These are phyloP conservation scores for Labrus mixtus DNA, from an alignment of 2,113 vertebrate species.

Conservation along the genomic window DNA sequence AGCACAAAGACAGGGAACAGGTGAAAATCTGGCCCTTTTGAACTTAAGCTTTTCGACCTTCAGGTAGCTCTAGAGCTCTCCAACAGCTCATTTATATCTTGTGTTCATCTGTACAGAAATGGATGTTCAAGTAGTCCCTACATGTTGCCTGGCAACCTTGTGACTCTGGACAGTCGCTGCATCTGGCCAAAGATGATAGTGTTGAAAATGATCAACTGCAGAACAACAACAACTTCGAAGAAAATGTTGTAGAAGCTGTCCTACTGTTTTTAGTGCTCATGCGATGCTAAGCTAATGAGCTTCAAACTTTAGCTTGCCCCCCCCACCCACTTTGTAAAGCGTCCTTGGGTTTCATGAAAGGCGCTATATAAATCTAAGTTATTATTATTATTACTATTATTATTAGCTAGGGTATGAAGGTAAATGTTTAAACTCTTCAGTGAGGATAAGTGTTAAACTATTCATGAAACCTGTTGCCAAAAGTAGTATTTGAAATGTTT, in stretches of 20 bases:
- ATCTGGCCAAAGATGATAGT: background rate
- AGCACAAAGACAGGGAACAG: background rate
- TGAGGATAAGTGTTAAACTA: background rate
- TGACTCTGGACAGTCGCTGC: background rate
- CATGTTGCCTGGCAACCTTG: background rate
- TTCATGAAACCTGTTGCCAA: background rate
- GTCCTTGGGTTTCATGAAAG: no score
- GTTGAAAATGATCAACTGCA: no score
- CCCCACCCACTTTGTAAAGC: no score
- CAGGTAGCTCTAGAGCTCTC: background rate
- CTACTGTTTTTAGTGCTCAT: no score
- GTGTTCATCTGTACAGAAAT: background rate
- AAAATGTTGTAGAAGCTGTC: no score
- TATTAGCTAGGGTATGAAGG: background rate
- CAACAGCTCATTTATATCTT: no score
- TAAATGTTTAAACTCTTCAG: background rate
- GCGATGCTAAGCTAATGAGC: background rate
- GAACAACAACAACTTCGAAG: no score
- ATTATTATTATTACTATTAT: no score
- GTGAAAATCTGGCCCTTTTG: background rate
- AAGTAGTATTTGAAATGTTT: background rate
- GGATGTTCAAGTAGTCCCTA: background rate
- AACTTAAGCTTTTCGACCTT: no score
- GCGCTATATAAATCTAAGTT: no score
- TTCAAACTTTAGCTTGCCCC: background rate